Conservation (phyloP, 2,797 vertebrate genomes). For the Nyctibius grandis region DNA sequence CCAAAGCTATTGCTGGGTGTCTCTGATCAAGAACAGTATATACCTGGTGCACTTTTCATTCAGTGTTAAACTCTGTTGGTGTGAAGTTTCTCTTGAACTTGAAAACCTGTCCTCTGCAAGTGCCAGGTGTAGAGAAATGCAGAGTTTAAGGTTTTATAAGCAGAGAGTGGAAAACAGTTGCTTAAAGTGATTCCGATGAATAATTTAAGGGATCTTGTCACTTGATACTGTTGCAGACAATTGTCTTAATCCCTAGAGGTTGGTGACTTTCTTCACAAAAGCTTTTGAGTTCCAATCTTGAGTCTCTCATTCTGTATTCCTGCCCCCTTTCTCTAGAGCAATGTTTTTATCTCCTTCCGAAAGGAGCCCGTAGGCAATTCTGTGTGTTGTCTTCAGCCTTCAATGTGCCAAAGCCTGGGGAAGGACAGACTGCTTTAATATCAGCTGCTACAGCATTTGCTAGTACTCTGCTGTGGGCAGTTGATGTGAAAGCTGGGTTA, state of each 20-base stretch:
- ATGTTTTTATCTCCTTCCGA: not conserved
- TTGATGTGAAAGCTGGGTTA: not conserved
- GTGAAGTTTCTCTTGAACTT: not conserved
- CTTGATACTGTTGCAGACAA: not conserved
- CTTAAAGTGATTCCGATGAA: not conserved
- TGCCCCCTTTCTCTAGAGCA: not conserved
- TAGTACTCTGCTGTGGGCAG: not conserved
- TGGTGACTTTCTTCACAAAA: not conserved
- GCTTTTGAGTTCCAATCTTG: not conserved
- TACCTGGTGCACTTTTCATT: not conserved
- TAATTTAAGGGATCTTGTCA: not conserved
- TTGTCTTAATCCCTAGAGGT: not conserved
- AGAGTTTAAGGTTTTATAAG: not conserved
- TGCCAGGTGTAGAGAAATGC: not conserved
- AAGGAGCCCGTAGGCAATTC: not conserved
- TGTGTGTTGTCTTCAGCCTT: not conserved
- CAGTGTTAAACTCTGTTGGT: not conserved
- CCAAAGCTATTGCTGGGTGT: not conserved
- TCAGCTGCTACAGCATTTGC: not conserved
- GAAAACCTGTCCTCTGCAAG: not conserved
- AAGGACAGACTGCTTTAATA: not conserved
- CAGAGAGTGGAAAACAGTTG: not conserved
- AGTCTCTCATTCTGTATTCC: not conserved
- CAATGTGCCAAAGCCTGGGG: not conserved
- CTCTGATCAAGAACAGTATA: not conserved